A percentile compares a stretch with the other conserved stretches of the same genome.
Conservation (phyloP, 92 coral and sea anemone species). For the Muricea muricata region DNA sequence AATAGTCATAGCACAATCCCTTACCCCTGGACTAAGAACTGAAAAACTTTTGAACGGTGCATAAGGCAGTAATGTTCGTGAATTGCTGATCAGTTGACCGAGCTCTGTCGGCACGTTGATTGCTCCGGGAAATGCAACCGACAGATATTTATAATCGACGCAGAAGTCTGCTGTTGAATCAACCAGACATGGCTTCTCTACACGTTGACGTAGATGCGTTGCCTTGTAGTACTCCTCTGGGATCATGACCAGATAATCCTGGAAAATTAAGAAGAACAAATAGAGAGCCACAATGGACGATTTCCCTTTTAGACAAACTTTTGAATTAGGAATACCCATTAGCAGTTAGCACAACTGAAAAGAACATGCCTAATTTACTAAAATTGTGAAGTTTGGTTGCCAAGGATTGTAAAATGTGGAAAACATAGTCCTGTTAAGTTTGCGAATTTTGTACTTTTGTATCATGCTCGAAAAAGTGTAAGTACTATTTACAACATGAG, state of each 20-base stretch:
- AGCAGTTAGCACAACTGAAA: too few relatives aligned
- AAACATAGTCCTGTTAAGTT: too few relatives aligned
- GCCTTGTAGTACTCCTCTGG: conserved; percentile 94
- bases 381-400: too few relatives aligned
- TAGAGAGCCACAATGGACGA: too few relatives aligned
- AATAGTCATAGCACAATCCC: neutral
- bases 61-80: conserved; percentile 34
- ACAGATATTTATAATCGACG: conserved; percentile 69
- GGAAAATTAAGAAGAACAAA: too few relatives aligned
- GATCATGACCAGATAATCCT: conserved; percentile 91
- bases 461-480: too few relatives aligned
- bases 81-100: conserved; percentile 66
- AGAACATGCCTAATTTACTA: too few relatives aligned
- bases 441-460: too few relatives aligned
- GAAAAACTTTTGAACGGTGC: conserved; percentile 20
- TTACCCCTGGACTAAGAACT: conserved; percentile 7
- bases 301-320: too few relatives aligned
- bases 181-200: conserved; percentile 74
- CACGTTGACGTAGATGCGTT: conserved; percentile 63
- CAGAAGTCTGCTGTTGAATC: conserved; percentile 64
- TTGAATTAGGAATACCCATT: too few relatives aligned
- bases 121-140: conserved; percentile 50
- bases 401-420: too few relatives aligned
- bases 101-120: conserved; percentile 74
- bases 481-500: too few relatives aligned